A percentile compares a stretch with the other conserved stretches of the same genome.
Conservation (phyloP, 2,888 invertebrate species). For the Leptura quadrifasciata region DNA sequence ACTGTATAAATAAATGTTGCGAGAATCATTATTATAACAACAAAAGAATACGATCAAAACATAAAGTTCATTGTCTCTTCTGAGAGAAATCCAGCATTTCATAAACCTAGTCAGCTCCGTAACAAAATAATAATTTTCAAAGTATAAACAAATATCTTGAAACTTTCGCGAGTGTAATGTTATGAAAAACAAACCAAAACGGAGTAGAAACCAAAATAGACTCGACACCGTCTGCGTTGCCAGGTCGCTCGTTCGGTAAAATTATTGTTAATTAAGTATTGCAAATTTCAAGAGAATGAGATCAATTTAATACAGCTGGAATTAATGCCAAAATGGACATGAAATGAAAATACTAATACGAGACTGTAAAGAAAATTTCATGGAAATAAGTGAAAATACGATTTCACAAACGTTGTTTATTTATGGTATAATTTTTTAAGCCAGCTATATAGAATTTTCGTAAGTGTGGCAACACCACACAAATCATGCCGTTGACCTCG, state of each 20-base stretch:
- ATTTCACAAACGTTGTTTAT: no score
- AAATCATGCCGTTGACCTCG: constrained; percentile 38
- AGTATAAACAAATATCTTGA: constrained; percentile 36
- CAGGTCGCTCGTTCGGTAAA: neutral
- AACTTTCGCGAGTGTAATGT: constrained; percentile 36
- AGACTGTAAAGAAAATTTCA: no score
- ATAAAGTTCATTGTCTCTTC: constrained; percentile 42
- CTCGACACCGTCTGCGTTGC: constrained; percentile 20
- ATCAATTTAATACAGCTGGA: neutral
- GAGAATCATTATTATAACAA: neutral
- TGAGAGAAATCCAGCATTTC: constrained; percentile 38
- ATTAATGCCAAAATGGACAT: neutral
- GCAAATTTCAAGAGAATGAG: neutral
- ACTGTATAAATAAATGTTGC: neutral
- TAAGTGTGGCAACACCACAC: constrained; percentile 18
- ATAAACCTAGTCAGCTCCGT: constrained; percentile 25
- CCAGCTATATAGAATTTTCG: neutral
- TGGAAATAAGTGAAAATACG: no score
- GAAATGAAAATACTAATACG: no score
- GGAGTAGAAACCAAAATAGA: constrained; percentile 35
- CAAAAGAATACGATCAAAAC: constrained; percentile 28
- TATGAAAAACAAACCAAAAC: constrained; percentile 40
- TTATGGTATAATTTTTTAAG: neutral
- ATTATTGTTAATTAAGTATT: neutral
- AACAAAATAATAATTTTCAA: constrained; percentile 35